phyloP scores from a whole-genome alignment of 2,888 invertebrate genomes.

The Leptinotarsa juncta region DNA sequence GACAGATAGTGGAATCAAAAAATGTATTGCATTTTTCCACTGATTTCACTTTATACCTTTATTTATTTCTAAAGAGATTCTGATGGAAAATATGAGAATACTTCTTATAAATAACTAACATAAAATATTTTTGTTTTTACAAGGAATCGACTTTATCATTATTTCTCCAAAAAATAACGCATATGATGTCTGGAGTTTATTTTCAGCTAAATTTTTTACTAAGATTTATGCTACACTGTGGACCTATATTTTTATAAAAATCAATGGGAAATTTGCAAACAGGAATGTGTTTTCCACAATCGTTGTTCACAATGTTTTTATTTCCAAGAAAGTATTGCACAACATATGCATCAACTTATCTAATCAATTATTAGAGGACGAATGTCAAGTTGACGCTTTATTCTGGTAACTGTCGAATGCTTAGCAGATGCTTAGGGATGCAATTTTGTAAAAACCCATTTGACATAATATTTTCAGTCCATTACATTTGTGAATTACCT shows the following conservation, averaged over 20 bases:
- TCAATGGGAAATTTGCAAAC: neutral
- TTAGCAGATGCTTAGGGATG: slow-evolving; percentile 58
- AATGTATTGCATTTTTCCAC: neutral
- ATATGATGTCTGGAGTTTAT: no score
- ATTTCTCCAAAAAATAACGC: neutral
- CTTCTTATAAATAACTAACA: no score
- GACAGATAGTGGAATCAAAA: neutral
- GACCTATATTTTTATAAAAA: neutral
- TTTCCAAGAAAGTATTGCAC: slow-evolving; percentile 11
- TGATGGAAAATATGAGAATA: neutral
- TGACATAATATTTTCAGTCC: neutral
- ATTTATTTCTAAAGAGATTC: neutral
- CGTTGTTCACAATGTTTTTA: neutral
- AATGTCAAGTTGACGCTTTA: slow-evolving; percentile 46
- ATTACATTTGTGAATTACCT: no score
- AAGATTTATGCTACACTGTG: no score
- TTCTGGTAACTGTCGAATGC: slow-evolving; percentile 61
- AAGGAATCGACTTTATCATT: neutral
- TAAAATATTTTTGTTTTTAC: no score
- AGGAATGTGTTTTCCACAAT: neutral
- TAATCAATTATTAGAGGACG: slow-evolving; percentile 1
- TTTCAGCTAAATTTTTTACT: no score
- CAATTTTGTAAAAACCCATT: slow-evolving; percentile 16
- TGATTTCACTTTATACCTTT: no score
- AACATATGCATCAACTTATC: slow-evolving; percentile 17